Evolutionary conservation across 2,888 invertebrate genomes (phyloP), one percentile per base, ranked within the genome.

Genomic region (Ormyrus pomaceus): DNA sequence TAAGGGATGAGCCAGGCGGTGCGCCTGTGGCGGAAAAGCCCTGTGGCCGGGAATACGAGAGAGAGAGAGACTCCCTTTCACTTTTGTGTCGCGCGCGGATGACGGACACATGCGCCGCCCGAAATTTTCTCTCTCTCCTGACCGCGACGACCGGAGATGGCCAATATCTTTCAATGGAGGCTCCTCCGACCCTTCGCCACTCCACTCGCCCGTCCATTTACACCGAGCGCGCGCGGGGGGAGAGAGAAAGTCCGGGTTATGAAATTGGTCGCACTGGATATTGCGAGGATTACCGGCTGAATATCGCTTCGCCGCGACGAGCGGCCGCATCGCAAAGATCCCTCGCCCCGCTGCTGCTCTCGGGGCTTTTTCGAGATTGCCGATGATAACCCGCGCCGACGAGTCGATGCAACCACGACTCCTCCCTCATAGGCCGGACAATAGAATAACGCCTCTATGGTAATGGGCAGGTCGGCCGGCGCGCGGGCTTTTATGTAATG

Each of bases 191-290:
- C 13, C 13, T 34, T 34, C 34, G 34, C 34, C 34, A 34, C 34
- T 48, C 58, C 19, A 13, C 13, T 51, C 11, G 51, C 0, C 51
- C 50, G 10, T 13, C 10, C 53, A 51, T 61, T 55, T 74, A 51
- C 51, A 59, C 48, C 59, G 13, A 0, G 34, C 13, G 11, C 6
- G 68, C 51, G 66, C 51, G 53, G 34, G n/a, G 6, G 34, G 75
- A 61, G 34, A 66, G 66, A 66, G 53, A 61, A 51, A 34, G 19
- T 11, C 13, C 13, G 50, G 64, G 71, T 70, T 76, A 71, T 80
- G 80, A 80, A 80, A 80, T 80, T 80, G 76, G 59, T 72, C 61
- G 71, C 76, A 59, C 61, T 66, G 61, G 66, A 73, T 78, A 73
- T 76, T 65, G 64, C 76, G 34, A 59, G 68, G 55, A 79, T 81